Evolutionary conservation across 2,797 vertebrate genomes (phyloP), one percentile per base, ranked within the genome.

Genomic region (Enteromius fasciolatus): DNA sequence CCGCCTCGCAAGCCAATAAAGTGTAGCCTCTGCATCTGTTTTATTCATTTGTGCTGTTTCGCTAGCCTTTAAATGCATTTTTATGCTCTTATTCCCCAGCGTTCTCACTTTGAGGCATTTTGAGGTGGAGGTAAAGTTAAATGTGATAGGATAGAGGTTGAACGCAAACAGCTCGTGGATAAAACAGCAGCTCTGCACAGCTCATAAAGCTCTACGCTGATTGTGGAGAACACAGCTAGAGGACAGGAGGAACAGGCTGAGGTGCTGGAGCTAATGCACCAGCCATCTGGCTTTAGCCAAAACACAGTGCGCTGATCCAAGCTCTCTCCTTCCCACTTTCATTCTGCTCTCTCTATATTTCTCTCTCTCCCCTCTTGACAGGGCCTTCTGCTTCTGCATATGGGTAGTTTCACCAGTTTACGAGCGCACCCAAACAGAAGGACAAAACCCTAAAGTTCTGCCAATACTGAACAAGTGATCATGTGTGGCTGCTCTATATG

Each of bases 201-300:
- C 90, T 94, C 93, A 93, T 94, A 92, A 95, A 94, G 87, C 90
- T 90, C 90, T 87, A 57, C 81, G 87, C 89, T 88, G 84, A 89
- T 87, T 91, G 90, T 88, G 83, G 69, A 90, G 89, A 89, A 91
- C 85, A 89, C 84, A 83, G 90, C 89, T 86, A 90, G 90, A 87
- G 90, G 89, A 91, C 85, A 91, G 87, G 90, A 88, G 89, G 86
- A 90, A 92, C 89, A 90, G 88, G 86, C 89, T 83, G 87, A 89
- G 89, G 88, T 78, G 72, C 76, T 87, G 83, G 85, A 90, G 91
- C 86, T 88, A 83, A 89, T 84, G 39, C 86, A 81, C 80, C 23
- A 87, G 85, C 92, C 92, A 92, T 94, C 92, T 93, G 92, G 93
- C 89, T 87, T 89, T 84, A 85, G 86, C 81, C 82, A 89, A 90